Evolutionary conservation across 2,113 vertebrate species (phyloP).

Genomic region (Thymallus thymallus): DNA sequence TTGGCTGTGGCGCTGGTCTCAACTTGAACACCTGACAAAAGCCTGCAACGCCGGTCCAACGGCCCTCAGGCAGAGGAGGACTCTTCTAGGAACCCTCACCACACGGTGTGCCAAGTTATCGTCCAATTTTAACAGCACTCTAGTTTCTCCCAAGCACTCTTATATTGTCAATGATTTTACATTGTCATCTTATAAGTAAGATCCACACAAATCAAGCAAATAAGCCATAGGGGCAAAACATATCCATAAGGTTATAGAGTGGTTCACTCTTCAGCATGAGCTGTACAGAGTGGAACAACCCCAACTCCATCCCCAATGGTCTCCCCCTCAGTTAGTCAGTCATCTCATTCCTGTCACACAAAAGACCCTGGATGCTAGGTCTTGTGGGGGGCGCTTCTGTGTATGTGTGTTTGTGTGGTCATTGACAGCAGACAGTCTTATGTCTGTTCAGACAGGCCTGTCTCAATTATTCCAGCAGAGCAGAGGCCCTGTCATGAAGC

Average conservation of each 20-base stretch:
- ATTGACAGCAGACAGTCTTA: constrained; percentile 49
- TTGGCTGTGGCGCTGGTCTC: constrained; percentile 27
- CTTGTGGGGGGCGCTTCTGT: constrained; percentile 20
- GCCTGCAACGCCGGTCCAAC: constrained; percentile 6
- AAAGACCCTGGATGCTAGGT: constrained; percentile 61
- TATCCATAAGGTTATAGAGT: too few species aligned
- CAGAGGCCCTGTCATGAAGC: constrained; percentile 21
- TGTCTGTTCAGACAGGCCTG: constrained; percentile 30
- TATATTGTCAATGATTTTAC: too few species aligned
- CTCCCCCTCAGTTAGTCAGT: constrained; percentile 33
- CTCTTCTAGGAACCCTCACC: background rate
- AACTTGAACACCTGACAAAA: constrained; percentile 36
- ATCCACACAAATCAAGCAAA: too few species aligned
- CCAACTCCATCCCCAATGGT: constrained; percentile 43
- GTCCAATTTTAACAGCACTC: too few species aligned
- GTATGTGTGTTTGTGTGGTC: constrained; percentile 42
- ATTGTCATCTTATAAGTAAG: too few species aligned
- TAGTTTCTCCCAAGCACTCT: too few species aligned
- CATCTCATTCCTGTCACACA: constrained; percentile 62
- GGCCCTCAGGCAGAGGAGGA: constrained; percentile 29
- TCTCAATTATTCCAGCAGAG: constrained; percentile 41
- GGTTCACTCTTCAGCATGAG: background rate
- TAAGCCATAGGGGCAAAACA: too few species aligned
- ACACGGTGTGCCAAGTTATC: too few species aligned
- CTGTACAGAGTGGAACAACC: constrained; percentile 30